Evolutionary conservation across 2,113 vertebrate species (phyloP), one percentile per base, ranked within the genome.

Genomic region (Misgurnus anguillicaudatus): DNA sequence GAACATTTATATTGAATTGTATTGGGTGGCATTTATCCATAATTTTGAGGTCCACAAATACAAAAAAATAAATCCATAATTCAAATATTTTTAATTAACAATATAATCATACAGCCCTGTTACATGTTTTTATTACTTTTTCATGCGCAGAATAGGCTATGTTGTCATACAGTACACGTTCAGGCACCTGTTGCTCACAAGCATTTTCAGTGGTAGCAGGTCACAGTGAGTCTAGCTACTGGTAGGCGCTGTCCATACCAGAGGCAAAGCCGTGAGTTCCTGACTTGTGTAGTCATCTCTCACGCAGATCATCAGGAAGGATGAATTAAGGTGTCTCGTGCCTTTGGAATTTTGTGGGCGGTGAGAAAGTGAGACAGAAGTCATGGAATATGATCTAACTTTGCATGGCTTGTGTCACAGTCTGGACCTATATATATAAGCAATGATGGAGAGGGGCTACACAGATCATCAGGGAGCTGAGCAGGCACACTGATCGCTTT

Each of bases 241-340:
- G 16, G 60, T 19, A 75, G 9, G 53, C 53, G 36, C 16, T 0
- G 6, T 10, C 13, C 45, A 76, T 53, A 19, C 58, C 48, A 19
- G 70, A 57, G 11, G 21, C n/a, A 62, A 80, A 80, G 78, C 51
- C 70, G 8, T 19, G 24, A 61, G 64, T 80, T 73, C 68, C 78
- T 65, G 38, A 9, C 47, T 45, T 7, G 13, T 80, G 39, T 7
- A 5, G 69, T 74, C 78, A 80, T 73, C 69, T 13, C 31, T n/a
- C 6, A 5, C 31, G 4, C 13, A 48, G 68, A 41, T 42, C 31
- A 5, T 48, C 66, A 16, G 66, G 62, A 80, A 62, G 6, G 21
- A 66, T 66, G 78, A 66, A 72, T 77, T 16, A 78, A 70, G 70
- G 71, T 78, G 76, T 68, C 75, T 67, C 68, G 61, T 19, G 61